These are phyloP conservation scores for Myopa tessellatipennis DNA, from an alignment of 2,888 invertebrate species.

Conservation along the genomic window DNA sequence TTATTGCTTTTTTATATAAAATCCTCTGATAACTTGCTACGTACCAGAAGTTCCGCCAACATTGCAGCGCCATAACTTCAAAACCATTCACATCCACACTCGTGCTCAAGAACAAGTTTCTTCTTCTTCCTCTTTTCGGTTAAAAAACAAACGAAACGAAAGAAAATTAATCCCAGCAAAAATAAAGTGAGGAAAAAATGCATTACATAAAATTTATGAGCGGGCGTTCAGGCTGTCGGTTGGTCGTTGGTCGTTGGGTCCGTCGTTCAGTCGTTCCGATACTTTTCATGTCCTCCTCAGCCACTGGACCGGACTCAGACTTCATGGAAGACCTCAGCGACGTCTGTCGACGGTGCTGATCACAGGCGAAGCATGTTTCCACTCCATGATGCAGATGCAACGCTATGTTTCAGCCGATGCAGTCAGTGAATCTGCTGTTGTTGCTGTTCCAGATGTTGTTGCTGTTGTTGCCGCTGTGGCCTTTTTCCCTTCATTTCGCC, in stretches of 20 bases:
- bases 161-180: conserved; percentile 9
- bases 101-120: background rate
- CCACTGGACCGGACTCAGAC: conserved; percentile 5
- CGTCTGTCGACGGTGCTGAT: background rate
- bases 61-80: too few species aligned
- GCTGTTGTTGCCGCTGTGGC: too few species aligned
- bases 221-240: conserved; percentile 19
- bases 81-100: background rate
- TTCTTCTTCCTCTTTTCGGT: background rate
- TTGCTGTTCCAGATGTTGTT: too few species aligned
- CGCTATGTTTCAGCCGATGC: background rate
- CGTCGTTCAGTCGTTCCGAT: background rate
- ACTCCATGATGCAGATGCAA: background rate
- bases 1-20: background rate
- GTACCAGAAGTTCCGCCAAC: too few species aligned
- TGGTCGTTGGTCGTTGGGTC: background rate
- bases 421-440: background rate
- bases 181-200: conserved; percentile 34
- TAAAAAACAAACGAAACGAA: background rate
- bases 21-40: background rate
- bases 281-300: conserved; percentile 1
- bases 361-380: conserved; percentile 20
- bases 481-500: too few species aligned
- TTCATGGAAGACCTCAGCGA: background rate
- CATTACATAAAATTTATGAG: conserved; percentile 44